A percentile compares a stretch with the other conserved stretches of the same genome.
phyloP scores from a whole-genome alignment of 2,888 invertebrate genomes.

The Pseudoips prasinana region DNA sequence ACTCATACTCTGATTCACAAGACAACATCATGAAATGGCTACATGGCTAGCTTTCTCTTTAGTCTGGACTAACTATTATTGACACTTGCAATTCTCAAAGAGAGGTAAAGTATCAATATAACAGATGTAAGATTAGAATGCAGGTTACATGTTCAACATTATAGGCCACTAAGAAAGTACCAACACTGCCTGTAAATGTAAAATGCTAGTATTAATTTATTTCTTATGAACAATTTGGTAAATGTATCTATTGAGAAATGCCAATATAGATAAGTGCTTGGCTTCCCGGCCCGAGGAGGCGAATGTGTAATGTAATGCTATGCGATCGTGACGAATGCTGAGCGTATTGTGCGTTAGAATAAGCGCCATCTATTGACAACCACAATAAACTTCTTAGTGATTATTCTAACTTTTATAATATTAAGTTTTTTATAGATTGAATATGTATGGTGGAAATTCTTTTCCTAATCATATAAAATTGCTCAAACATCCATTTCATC shows the following conservation, averaged over 20 bases:
- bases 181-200: slow-evolving; percentile 23
- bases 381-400: too few species aligned
- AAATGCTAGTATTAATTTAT: slow-evolving; percentile 17
- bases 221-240: slow-evolving; percentile 18
- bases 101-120: too few species aligned
- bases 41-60: too few species aligned
- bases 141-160: slow-evolving; percentile 9
- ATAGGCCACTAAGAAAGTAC: background rate
- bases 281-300: slow-evolving; percentile 33
- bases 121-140: too few species aligned
- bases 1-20: too few species aligned
- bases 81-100: too few species aligned
- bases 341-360: too few species aligned
- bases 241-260: slow-evolving; percentile 33
- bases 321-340: slow-evolving; percentile 19
- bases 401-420: slow-evolving; percentile 7
- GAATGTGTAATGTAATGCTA: slow-evolving; percentile 26
- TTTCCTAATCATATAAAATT: slow-evolving; percentile 28
- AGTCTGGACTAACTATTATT: too few species aligned
- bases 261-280: slow-evolving; percentile 40
- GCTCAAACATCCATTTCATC: slow-evolving; percentile 32
- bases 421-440: slow-evolving; percentile 26
- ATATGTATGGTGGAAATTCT: slow-evolving; percentile 20
- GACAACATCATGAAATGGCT: too few species aligned
- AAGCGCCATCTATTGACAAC: too few species aligned